phyloP scores from a whole-genome alignment of 2,888 invertebrate species.

The Troides oblongomaculatus region DNA sequence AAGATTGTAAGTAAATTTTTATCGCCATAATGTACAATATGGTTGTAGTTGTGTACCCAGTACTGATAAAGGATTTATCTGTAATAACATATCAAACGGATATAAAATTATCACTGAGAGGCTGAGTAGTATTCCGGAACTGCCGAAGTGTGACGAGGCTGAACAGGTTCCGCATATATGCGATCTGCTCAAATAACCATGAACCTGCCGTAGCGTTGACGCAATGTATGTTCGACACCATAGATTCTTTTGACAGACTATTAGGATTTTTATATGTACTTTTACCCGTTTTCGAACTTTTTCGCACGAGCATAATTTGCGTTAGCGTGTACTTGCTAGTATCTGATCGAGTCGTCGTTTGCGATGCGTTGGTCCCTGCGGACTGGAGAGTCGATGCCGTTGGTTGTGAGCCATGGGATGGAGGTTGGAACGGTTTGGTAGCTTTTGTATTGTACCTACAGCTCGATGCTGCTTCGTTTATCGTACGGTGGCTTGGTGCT shows the following conservation, averaged over 20 bases:
- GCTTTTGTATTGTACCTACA: slow-evolving; percentile 58
- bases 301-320: slow-evolving; percentile 61
- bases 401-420: slow-evolving; percentile 42
- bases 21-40: slow-evolving; percentile 59
- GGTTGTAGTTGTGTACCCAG: slow-evolving; percentile 71
- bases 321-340: slow-evolving; percentile 46
- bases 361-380: slow-evolving; percentile 22
- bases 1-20: slow-evolving; percentile 58
- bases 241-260: slow-evolving; percentile 53
- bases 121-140: slow-evolving; percentile 60
- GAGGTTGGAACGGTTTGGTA: slow-evolving; percentile 42
- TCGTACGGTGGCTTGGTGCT: slow-evolving; percentile 78
- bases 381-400: slow-evolving; percentile 39
- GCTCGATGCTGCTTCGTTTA: slow-evolving; percentile 54
- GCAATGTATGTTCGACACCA: slow-evolving; percentile 53
- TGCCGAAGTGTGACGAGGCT: slow-evolving; percentile 50
- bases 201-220: slow-evolving; percentile 45
- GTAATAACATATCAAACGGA: slow-evolving; percentile 76
- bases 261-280: slow-evolving; percentile 64
- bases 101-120: slow-evolving; percentile 64
- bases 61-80: slow-evolving; percentile 67
- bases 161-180: slow-evolving; percentile 35
- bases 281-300: slow-evolving; percentile 67
- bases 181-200: slow-evolving; percentile 53
- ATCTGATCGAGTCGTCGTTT: slow-evolving; percentile 31